Base-by-base conservation (phyloP, 2,888 invertebrate species). In the Panopea generosa region DNA sequence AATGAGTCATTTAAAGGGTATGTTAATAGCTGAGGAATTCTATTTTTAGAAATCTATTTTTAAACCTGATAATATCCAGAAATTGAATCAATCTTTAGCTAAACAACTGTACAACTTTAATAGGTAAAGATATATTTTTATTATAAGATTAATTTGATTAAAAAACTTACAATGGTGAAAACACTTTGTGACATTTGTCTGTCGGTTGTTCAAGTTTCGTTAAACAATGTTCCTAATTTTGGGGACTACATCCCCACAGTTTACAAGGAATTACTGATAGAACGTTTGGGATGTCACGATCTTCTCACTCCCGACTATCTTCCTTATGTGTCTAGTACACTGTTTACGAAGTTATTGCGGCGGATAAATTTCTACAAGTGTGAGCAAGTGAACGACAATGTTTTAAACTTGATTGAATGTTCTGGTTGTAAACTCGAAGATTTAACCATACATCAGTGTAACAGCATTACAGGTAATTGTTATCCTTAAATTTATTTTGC, bases 81-180 rank as follows among this genome's bases (percentile, higher is more conserved):
- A n/a, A n/a, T n/a, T n/a, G n/a, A n/a, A n/a, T n/a, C n/a, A n/a
- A n/a, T n/a, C n/a, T n/a, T n/a, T n/a, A n/a, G n/a, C n/a, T n/a
- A n/a, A n/a, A n/a, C n/a, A n/a, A n/a, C n/a, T n/a, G n/a, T n/a
- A n/a, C n/a, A n/a, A n/a, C n/a, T n/a, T n/a, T n/a, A n/a, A n/a
- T n/a, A n/a, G n/a, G n/a, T n/a, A n/a, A n/a, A n/a, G n/a, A n/a
- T n/a, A n/a, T n/a, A n/a, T n/a, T n/a, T n/a, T n/a, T n/a, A n/a
- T n/a, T n/a, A n/a, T n/a, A n/a, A n/a, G n/a, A n/a, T n/a, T n/a
- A n/a, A n/a, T n/a, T n/a, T n/a, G n/a, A n/a, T n/a, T n/a, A n/a
- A n/a, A n/a, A n/a, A n/a, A n/a, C n/a, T n/a, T n/a, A 60, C 16
- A 27, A 89, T 89, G 89, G 89, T 89, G 81, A 89, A 88, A 69